Evolutionary conservation across 1,140 invertebrate genomes (phyloP), one percentile per base, ranked within the genome.

Genomic region (Oryctes rhinoceros): DNA sequence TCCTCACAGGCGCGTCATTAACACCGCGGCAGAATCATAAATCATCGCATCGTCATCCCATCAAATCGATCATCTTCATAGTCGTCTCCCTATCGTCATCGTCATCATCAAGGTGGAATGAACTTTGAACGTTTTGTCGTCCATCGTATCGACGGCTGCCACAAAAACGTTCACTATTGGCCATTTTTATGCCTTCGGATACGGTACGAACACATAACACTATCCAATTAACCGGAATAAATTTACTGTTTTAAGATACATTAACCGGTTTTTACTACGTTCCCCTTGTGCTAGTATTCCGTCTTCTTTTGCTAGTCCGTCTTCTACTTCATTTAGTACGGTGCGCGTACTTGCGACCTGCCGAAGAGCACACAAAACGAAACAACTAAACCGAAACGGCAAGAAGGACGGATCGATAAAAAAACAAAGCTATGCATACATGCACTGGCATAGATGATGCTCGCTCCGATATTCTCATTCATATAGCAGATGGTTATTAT

Each of bases 141-240:
- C 18, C 20, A 30, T 44, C 65, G 65, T 7, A 30, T 44, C 65
- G 65, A 13, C 5, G 15, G 6, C 53, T 6, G 15, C 6, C n/a
- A 59, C 4, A 53, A 53, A 67, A 35, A 67, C 18, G 24, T 10
- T 24, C 24, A 24, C 18, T 37, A 20, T 71, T 71, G 9, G 65
- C 65, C 65, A 71, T 71, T 71, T 71, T 71, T 71, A 71, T 71
- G 24, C 65, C 65, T 59, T 71, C 20, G 65, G 65, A 71, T 30
- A 71, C 65, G 35, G 65, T 71, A 71, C 65, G 65, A 18, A 71
- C 65, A 71, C 65, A 71, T 71, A 71, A 71, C 65, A 71, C 65
- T 71, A 71, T 71, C 65, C 65, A 71, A 71, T 71, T 71, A 71
- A 71, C 65, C 65, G 65, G 65, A 71, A 71, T 71, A 71, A 71